Evolutionary conservation across 2,797 vertebrate species (phyloP).

Genomic region (Pseudochirops corinnae): DNA sequence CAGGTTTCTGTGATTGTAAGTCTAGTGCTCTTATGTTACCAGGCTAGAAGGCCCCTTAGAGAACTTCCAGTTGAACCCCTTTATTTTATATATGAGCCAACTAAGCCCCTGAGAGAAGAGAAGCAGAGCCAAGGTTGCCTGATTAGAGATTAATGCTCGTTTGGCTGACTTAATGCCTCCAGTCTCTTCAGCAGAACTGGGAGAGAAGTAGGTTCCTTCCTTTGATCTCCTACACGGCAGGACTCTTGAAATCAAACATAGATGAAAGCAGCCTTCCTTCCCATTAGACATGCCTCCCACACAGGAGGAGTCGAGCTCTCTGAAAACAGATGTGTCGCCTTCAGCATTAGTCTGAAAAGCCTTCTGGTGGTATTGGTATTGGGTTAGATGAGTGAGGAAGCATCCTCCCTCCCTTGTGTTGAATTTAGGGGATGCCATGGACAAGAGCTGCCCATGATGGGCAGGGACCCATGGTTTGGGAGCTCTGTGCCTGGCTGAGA

Average conservation of each 20-base stretch:
- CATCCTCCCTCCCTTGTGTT: too few relatives aligned
- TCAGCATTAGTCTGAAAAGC: not conserved
- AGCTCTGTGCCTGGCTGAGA: not conserved
- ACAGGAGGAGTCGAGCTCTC: not conserved
- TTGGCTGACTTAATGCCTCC: not conserved
- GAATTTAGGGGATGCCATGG: not conserved
- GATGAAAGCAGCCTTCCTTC: not conserved
- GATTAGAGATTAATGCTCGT: accelerated
- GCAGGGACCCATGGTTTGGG: not conserved
- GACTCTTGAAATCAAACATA: not conserved
- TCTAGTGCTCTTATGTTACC: not conserved
- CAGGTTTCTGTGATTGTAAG: not conserved
- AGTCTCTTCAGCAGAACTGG: not conserved
- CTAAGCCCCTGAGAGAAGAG: not conserved
- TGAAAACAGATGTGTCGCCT: not conserved
- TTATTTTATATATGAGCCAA: not conserved
- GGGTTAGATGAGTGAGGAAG: not conserved
- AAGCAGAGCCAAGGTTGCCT: not conserved
- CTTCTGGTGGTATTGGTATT: not conserved
- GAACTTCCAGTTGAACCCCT: not conserved
- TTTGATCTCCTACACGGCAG: not conserved
- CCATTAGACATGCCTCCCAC: not conserved
- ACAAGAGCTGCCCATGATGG: not conserved
- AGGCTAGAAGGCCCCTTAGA: not conserved
- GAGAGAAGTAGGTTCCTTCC: not conserved